Evolutionary conservation across 2,797 vertebrate genomes (phyloP).

Genomic region (Tarsius wallacei): DNA sequence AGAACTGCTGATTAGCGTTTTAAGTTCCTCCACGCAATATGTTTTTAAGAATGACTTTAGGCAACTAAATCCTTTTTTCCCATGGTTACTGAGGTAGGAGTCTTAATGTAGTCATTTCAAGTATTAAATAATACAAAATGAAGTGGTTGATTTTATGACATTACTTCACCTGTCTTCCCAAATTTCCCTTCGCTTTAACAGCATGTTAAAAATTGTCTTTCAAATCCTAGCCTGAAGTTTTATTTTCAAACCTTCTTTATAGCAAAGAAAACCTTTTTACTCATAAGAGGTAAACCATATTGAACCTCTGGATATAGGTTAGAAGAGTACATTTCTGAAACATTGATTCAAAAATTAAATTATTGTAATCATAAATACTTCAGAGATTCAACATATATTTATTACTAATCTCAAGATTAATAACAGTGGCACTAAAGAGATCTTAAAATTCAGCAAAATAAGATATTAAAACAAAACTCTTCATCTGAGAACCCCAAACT

Average conservation of each 20-base stretch:
- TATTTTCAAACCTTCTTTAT: slow-evolving; percentile 4
- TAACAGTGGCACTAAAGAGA: not conserved
- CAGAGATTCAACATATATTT: slow-evolving; percentile 8
- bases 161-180: not conserved
- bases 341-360: slow-evolving; percentile 29
- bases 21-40: not conserved
- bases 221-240: not conserved
- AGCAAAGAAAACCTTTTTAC: not conserved
- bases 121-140: not conserved
- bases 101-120: not conserved
- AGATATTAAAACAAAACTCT: not conserved
- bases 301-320: not conserved
- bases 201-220: not conserved
- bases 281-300: not conserved
- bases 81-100: not conserved
- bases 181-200: not conserved
- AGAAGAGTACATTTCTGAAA: not conserved
- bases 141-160: not conserved
- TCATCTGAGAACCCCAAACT: not conserved
- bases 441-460: slow-evolving; percentile 39
- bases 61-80: not conserved
- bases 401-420: slow-evolving; percentile 45
- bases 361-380: not conserved
- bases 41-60: not conserved
- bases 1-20: not conserved